Evolutionary conservation across 2,113 vertebrate species (phyloP).

Genomic region (Poicephalus meyeri): DNA sequence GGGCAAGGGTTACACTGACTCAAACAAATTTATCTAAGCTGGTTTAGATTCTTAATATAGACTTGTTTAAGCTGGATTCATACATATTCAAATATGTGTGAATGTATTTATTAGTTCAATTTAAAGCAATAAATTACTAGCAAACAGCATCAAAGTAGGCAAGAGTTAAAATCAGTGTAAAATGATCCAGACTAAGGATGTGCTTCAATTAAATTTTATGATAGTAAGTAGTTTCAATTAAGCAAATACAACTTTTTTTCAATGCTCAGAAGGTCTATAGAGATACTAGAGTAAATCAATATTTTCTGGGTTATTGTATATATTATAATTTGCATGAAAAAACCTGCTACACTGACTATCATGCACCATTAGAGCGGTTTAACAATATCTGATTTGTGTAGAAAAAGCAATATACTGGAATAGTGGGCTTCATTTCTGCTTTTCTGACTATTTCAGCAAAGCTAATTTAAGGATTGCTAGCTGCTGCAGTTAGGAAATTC

Average conservation of each 20-base stretch:
- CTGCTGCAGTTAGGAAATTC: not conserved
- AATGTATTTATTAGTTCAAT: not conserved
- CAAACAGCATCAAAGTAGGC: not conserved
- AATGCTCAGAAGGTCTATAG: not conserved
- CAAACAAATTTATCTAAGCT: not conserved
- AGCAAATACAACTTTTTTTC: not conserved
- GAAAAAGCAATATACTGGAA: not conserved
- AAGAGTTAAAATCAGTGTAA: constrained; percentile 12
- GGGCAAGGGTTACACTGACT: not conserved
- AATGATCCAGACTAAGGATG: not conserved
- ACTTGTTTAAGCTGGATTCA: not conserved
- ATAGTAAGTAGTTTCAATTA: not conserved
- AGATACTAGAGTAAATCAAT: not conserved
- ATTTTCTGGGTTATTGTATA: not conserved
- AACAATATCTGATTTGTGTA: not conserved
- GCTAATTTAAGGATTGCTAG: not conserved
- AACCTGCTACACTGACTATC: not conserved
- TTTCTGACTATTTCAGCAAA: not conserved
- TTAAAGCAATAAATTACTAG: not conserved
- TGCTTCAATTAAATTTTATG: not conserved
- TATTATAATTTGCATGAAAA: not conserved
- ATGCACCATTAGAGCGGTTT: not conserved
- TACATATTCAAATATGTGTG: not conserved
- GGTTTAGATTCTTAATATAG: not conserved
- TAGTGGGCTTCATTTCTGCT: not conserved